Conservation (phyloP, 2,888 invertebrate species). For the Ctena decussata region DNA sequence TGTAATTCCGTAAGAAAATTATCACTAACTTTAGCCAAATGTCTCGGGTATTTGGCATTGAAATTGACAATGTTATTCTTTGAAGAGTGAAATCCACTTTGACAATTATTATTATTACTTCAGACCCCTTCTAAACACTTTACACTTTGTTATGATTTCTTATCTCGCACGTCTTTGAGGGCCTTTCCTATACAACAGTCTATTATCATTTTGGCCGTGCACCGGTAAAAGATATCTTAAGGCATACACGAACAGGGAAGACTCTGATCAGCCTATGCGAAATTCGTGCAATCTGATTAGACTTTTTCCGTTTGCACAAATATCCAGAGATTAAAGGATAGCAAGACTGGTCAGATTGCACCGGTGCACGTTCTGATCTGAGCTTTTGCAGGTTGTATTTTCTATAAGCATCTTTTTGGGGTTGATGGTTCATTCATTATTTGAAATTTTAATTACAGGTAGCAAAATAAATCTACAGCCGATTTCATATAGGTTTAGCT, state of each 20-base stretch:
- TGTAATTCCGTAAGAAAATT: neutral
- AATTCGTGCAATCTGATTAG: too few relatives aligned
- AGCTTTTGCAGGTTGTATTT: too few relatives aligned
- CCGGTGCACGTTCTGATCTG: too few relatives aligned
- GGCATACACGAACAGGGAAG: too few relatives aligned
- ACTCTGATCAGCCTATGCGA: too few relatives aligned
- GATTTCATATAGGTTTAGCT: neutral
- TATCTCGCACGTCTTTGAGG: neutral
- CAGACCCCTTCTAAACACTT: neutral
- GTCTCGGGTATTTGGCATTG: neutral
- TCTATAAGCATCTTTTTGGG: too few relatives aligned
- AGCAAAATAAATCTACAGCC: neutral
- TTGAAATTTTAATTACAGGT: neutral
- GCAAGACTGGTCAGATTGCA: too few relatives aligned
- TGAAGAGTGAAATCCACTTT: conserved; percentile 8
- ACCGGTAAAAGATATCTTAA: too few relatives aligned
- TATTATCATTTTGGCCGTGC: too few relatives aligned
- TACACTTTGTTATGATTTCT: neutral
- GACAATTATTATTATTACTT: neutral
- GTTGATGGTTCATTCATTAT: too few relatives aligned
- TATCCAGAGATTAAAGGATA: too few relatives aligned
- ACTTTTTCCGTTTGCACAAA: too few relatives aligned
- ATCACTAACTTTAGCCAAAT: neutral
- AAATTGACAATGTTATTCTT: conserved; percentile 9
- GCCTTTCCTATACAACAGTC: neutral